A percentile compares a stretch with the other conserved stretches of the same genome.
phyloP scores from a whole-genome alignment of 1,140 invertebrate genomes.

The Macrocentrus cingulum region DNA sequence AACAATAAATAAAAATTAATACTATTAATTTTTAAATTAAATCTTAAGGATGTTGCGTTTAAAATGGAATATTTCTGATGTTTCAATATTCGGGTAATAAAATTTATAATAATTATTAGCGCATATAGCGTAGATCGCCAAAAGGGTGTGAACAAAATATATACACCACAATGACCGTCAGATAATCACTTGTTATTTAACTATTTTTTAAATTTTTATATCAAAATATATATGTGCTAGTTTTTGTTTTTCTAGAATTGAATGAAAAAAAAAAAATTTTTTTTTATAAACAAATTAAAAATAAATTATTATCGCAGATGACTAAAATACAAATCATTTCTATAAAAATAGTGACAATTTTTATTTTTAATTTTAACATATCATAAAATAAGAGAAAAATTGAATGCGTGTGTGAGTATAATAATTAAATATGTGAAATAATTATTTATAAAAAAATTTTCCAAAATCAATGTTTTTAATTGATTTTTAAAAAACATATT shows the following conservation, averaged over 20 bases:
- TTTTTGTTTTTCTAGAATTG: too few species aligned
- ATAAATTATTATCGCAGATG: too few species aligned
- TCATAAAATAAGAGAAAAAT: constrained; percentile 37
- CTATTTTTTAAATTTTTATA: too few species aligned
- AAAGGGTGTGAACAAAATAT: too few species aligned
- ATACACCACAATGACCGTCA: too few species aligned
- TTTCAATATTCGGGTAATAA: constrained; percentile 42
- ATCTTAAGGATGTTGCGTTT: constrained; percentile 33
- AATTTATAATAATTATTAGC: constrained; percentile 24
- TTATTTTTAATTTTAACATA: constrained; percentile 41
- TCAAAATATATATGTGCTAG: too few species aligned
- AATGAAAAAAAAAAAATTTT: too few species aligned
- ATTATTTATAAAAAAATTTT: too few species aligned
- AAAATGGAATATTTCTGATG: constrained; percentile 37
- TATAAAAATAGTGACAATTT: constrained; percentile 29
- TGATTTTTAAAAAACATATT: too few species aligned
- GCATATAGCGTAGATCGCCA: constrained; percentile 5
- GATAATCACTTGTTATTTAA: too few species aligned
- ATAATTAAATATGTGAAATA: background rate
- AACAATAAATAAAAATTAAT: constrained; percentile 50
- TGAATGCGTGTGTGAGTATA: constrained; percentile 18
- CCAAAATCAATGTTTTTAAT: too few species aligned
- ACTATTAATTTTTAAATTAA: constrained; percentile 27
- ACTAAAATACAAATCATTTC: background rate
- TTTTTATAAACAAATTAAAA: too few species aligned